Base-by-base conservation (phyloP, 37 sponge, comb jelly and placozoan genomes). In the Trichoplax adhaerens region DNA sequence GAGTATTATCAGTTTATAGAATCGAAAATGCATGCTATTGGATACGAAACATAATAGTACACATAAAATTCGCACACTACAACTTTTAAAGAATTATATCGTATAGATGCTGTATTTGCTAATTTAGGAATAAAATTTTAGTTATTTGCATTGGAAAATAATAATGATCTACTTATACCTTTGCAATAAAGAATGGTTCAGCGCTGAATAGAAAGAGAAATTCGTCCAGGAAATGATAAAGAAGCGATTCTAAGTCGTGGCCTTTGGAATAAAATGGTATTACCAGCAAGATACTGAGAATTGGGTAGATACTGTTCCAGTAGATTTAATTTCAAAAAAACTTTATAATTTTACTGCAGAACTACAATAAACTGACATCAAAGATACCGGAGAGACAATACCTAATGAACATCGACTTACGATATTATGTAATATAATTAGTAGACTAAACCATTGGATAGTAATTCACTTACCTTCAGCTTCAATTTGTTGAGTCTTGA, bases 181-280 rank as follows among this genome's bases (percentile, higher is more conserved):
- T 88, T 0, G 93, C 83, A 48, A 88, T 77, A 56, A 96, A 96
- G 80, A 86, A 96, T 3, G 99, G 99, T 8, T 96, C 99, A 61
- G 89, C 99, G 29, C 77, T 80, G 77, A 96, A 96, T 12, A 88
- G 65, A 68, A 88, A 96, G 46, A 96, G 73, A 60, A 85, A 88
- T 68, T 96, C 99, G 62, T 96, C 90, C 54, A 96, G 78, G 68
- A 96, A 86, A 71, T 96, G 86, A 67, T 75, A 96, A 52, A 96
- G 83, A 60, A 96, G 78, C 2, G 99, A 91, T 50, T 83, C 75
- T 57, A 91, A 55, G 65, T 96, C 99, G 52, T 90, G 66, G 2
- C 94, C 92, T 83, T 69, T 57, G 12, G 48, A 56, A 48, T 58
- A 47, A 53, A 3, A 12, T 62, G 65, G 48, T 2, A 2, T 3